Percentiles rank a stretch among this genome's conserved stretches.
These are phyloP conservation scores for Lycocorax pyrrhopterus DNA, from an alignment of 2,113 vertebrate genomes.

Conservation along the genomic window DNA sequence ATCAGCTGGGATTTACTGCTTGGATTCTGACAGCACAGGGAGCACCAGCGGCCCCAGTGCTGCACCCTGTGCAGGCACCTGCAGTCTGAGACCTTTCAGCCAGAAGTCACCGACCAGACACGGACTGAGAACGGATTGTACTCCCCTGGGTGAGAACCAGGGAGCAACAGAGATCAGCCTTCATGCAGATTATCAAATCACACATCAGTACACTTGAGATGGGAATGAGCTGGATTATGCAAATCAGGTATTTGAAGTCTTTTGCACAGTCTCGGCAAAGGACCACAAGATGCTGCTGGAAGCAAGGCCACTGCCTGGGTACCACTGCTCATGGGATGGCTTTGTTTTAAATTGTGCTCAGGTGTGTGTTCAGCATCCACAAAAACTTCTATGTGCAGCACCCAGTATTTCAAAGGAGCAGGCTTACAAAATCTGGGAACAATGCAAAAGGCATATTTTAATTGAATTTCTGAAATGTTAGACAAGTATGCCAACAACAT, in stretches of 20 bases:
- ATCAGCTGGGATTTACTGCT: neutral
- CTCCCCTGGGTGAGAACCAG: no score
- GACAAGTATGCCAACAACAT: neutral
- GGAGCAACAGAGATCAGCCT: neutral
- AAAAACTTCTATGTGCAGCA: neutral
- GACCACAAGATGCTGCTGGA: neutral
- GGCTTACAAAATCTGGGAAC: neutral
- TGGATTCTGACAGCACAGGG: neutral
- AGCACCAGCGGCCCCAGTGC: rapidly evolving
- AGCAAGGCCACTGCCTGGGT: neutral
- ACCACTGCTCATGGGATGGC: neutral
- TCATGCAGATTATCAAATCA: neutral
- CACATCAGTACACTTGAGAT: neutral
- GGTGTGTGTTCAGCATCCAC: neutral
- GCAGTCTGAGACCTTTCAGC: neutral
- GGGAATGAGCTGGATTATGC: neutral
- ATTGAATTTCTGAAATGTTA: neutral
- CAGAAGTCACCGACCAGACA: neutral
- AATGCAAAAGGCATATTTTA: neutral
- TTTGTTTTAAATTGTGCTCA: constrained; percentile 7
- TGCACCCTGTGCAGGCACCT: neutral
- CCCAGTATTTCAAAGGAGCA: neutral
- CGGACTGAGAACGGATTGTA: rapidly evolving
- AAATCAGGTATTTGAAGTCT: neutral
- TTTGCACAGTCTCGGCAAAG: neutral